Conservation (phyloP, 2,113 vertebrate genomes). For the Eptatretus burgeri region DNA sequence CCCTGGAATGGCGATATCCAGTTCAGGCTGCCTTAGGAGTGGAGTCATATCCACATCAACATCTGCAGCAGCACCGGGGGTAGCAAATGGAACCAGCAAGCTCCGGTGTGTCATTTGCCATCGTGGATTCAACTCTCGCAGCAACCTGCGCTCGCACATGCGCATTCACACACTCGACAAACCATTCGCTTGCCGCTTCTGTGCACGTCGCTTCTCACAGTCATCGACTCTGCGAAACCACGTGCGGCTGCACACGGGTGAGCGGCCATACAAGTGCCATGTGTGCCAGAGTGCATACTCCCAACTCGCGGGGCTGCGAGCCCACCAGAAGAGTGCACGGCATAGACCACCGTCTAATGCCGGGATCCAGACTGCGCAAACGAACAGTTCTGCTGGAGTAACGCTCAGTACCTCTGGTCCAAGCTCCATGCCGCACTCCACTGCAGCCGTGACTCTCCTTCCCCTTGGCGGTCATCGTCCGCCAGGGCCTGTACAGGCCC, state of each 20-base stretch:
- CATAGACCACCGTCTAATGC: conserved; percentile 30
- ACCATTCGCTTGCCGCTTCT: conserved; percentile 87
- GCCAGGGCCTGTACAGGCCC: no score
- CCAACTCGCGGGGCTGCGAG: conserved; percentile 73
- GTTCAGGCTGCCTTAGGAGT: no score
- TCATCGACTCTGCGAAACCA: conserved; percentile 90
- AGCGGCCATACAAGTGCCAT: conserved; percentile 86
- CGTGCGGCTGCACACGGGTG: conserved; percentile 81
- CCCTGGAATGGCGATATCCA: no score
- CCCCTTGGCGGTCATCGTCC: no score
- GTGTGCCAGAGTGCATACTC: conserved; percentile 95
- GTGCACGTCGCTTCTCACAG: conserved; percentile 94
- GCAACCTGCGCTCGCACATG: conserved; percentile 97
- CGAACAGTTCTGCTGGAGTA: no score
- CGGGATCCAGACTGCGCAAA: no score
- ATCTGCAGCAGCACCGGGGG: neutral
- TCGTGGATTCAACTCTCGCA: conserved; percentile 93
- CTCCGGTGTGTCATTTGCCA: conserved; percentile 97
- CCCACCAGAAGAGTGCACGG: conserved; percentile 82
- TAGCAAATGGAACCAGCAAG: neutral
- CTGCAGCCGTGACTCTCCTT: no score
- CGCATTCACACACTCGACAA: conserved; percentile 98
- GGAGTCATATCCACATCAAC: neutral
- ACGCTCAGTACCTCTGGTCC: no score
- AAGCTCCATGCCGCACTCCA: no score